phyloP scores from a whole-genome alignment of 2,888 invertebrate species.

The Lithophane semibrunnea region DNA sequence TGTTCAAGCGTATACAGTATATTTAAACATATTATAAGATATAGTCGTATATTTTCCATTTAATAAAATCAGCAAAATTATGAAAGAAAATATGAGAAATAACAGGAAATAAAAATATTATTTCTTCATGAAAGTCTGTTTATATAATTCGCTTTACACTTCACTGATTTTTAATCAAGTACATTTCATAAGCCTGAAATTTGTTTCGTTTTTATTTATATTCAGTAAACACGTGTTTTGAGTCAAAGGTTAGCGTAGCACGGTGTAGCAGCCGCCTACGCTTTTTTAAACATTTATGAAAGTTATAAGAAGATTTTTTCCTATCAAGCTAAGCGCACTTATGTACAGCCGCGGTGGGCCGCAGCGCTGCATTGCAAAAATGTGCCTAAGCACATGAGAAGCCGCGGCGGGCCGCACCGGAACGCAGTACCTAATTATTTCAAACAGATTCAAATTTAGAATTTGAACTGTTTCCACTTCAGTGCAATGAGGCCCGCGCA shows the following conservation, averaged over 20 bases:
- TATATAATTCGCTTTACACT: not conserved
- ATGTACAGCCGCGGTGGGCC: too few relatives aligned
- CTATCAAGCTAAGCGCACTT: too few relatives aligned
- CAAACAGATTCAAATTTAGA: too few relatives aligned
- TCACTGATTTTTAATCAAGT: slow-evolving; percentile 35
- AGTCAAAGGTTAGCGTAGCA: not conserved
- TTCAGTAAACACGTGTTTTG: not conserved
- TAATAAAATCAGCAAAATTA: not conserved
- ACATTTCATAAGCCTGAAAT: not conserved
- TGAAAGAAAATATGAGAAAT: not conserved
- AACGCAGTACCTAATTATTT: too few relatives aligned
- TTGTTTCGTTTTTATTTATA: slow-evolving; percentile 3
- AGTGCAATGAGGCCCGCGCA: too few relatives aligned
- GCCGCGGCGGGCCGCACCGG: too few relatives aligned
- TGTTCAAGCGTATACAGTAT: too few relatives aligned
- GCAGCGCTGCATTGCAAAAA: too few relatives aligned
- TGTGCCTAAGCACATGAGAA: too few relatives aligned
- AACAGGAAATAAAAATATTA: not conserved
- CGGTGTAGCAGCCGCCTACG: not conserved
- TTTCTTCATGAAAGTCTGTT: slow-evolving; percentile 4
- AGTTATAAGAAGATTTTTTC: too few relatives aligned
- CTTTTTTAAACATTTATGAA: not conserved
- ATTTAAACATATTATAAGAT: not conserved
- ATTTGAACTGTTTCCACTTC: too few relatives aligned
- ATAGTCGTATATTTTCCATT: not conserved